phyloP scores from a whole-genome alignment of 1,140 invertebrate species.

The Sitodiplosis mosellana region DNA sequence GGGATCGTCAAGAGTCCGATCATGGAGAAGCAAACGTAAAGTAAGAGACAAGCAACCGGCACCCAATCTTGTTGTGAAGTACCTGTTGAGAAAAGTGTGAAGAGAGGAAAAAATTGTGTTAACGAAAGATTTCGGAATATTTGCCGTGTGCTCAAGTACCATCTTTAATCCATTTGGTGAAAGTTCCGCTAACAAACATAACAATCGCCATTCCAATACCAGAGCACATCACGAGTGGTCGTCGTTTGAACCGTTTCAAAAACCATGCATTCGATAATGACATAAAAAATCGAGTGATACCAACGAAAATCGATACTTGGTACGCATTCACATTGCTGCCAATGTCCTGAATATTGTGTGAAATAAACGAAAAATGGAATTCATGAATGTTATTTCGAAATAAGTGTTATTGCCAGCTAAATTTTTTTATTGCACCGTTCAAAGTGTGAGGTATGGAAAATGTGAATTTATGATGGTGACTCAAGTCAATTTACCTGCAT shows the following conservation, averaged over 20 bases:
- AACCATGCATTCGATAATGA: slow-evolving; percentile 34
- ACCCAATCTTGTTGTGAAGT: slow-evolving; percentile 8
- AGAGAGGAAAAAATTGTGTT: background rate
- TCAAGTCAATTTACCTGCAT: slow-evolving; percentile 25
- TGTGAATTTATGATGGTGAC: too few species aligned
- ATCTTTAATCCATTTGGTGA: slow-evolving; percentile 25
- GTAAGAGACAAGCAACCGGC: slow-evolving; percentile 27
- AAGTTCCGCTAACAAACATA: slow-evolving; percentile 32
- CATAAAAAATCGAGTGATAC: slow-evolving; percentile 39
- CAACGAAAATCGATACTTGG: slow-evolving; percentile 38
- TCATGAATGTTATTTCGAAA: too few species aligned
- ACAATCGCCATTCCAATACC: slow-evolving; percentile 30
- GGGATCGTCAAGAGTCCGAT: slow-evolving; percentile 36
- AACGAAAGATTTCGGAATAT: background rate
- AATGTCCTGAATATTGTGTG: slow-evolving; percentile 23
- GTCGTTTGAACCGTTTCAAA: slow-evolving; percentile 28
- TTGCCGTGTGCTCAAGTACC: slow-evolving; percentile 9
- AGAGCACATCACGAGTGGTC: slow-evolving; percentile 30
- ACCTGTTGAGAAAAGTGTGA: slow-evolving; percentile 10
- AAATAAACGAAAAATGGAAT: background rate
- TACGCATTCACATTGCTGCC: slow-evolving; percentile 28
- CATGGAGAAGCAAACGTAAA: slow-evolving; percentile 35
- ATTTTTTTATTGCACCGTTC: too few species aligned
- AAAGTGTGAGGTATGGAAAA: too few species aligned
- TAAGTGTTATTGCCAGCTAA: too few species aligned